These are phyloP conservation scores for Picus viridis DNA, from an alignment of 2,797 vertebrate species.

Conservation along the genomic window DNA sequence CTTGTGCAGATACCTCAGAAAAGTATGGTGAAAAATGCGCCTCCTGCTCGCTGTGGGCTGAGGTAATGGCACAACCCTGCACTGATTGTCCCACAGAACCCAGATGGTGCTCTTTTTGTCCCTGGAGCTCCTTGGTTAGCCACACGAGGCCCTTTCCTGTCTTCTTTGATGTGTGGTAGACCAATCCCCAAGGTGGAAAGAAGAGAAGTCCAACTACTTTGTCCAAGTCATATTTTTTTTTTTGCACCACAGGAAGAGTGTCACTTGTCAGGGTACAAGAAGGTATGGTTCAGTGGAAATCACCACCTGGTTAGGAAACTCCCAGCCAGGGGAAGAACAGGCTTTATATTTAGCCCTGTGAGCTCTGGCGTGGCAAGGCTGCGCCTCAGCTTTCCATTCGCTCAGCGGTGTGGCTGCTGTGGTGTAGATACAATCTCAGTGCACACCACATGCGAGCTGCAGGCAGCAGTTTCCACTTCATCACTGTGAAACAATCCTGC, in stretches of 20 bases:
- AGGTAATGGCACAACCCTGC: not conserved
- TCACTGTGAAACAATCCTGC: not conserved
- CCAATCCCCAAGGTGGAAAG: not conserved
- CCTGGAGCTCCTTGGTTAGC: not conserved
- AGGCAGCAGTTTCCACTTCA: conserved; percentile 9
- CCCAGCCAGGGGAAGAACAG: not conserved
- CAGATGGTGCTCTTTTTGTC: accelerated
- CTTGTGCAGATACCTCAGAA: not conserved
- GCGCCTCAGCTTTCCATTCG: conserved; percentile 48
- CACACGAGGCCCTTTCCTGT: not conserved
- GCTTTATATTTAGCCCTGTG: not conserved
- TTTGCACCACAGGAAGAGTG: not conserved
- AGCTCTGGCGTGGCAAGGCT: not conserved
- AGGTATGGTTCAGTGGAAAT: conserved; percentile 1
- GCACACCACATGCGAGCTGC: not conserved
- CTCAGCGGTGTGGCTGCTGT: not conserved
- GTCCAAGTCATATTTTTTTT: not conserved
- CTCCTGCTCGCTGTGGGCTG: accelerated
- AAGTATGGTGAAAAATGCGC: not conserved
- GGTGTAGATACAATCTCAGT: conserved; percentile 39
- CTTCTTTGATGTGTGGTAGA: not conserved
- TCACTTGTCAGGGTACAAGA: not conserved
- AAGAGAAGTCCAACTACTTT: not conserved
- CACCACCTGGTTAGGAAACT: not conserved
- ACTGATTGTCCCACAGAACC: not conserved